phyloP scores from a whole-genome alignment of 37 sponge, comb jelly and placozoan genomes.

The Eunapius fragilis region DNA sequence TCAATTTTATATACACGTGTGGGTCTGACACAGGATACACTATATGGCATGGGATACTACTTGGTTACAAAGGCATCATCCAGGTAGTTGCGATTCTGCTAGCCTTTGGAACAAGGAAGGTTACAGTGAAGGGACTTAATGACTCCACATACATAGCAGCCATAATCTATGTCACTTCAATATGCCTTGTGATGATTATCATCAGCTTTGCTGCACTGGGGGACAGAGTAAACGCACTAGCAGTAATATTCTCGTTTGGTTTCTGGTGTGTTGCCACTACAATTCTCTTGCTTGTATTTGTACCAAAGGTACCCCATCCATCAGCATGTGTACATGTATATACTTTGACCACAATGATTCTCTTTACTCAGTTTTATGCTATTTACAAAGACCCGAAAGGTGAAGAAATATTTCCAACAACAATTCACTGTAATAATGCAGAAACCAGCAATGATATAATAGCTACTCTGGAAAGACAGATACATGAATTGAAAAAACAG shows the following conservation, averaged over 20 bases:
- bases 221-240: conserved; percentile 17
- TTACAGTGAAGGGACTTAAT: conserved; percentile 60
- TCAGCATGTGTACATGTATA: too few species aligned
- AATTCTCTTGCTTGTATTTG: conserved; percentile 50
- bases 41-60: conserved; percentile 46
- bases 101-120: conserved; percentile 61
- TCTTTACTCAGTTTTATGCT: too few species aligned
- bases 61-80: conserved; percentile 48
- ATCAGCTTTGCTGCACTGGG: conserved; percentile 20
- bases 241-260: conserved; percentile 4
- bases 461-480: too few species aligned
- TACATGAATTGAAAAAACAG: too few species aligned
- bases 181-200: conserved; percentile 37
- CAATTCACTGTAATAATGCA: too few species aligned
- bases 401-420: too few species aligned
- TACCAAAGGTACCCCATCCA: conserved; percentile 26
- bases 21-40: neutral
- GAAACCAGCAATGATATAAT: too few species aligned
- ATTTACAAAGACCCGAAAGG: too few species aligned
- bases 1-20: conserved; percentile 21
- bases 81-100: conserved; percentile 46
- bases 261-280: conserved; percentile 29
- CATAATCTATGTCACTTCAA: conserved; percentile 48
- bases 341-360: too few species aligned
- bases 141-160: conserved; percentile 55